phyloP scores from a whole-genome alignment of 1,140 invertebrate species.

The Pararge aegeria region DNA sequence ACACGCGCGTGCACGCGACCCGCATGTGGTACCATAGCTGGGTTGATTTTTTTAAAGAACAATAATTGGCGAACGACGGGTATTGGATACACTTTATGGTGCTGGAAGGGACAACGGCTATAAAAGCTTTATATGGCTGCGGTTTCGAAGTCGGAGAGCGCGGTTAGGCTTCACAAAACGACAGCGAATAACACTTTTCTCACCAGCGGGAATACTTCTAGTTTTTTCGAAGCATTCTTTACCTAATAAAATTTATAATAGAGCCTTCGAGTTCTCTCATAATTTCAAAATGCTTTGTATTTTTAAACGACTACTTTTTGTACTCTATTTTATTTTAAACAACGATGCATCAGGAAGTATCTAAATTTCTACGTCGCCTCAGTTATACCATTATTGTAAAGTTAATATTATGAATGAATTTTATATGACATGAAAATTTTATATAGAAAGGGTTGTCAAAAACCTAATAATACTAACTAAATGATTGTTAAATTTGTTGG shows the following conservation, averaged over 20 bases:
- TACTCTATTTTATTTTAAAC: too few species aligned
- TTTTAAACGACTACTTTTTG: neutral
- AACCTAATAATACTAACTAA: too few species aligned
- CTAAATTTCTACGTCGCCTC: too few species aligned
- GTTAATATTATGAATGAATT: too few species aligned
- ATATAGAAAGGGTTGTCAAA: too few species aligned
- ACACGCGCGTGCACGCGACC: conserved; percentile 70
- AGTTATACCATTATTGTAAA: too few species aligned
- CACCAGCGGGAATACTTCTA: neutral
- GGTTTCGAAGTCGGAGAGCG: conserved; percentile 20
- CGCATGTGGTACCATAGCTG: conserved; percentile 50
- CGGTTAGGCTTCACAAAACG: conserved; percentile 19
- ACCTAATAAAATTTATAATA: conserved; percentile 13
- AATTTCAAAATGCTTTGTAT: neutral
- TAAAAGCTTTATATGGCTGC: conserved; percentile 29
- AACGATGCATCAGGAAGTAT: too few species aligned
- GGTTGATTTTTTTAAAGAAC: conserved; percentile 41
- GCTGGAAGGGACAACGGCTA: conserved; percentile 20
- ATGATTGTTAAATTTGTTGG: too few species aligned
- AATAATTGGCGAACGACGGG: conserved; percentile 45
- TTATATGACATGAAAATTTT: too few species aligned
- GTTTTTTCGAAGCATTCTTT: conserved; percentile 18
- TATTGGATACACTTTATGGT: conserved; percentile 26
- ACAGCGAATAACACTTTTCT: conserved; percentile 21
- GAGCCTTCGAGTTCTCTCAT: conserved; percentile 16